Conservation (phyloP, 2,113 vertebrate species). For the Otocyon megalotis region DNA sequence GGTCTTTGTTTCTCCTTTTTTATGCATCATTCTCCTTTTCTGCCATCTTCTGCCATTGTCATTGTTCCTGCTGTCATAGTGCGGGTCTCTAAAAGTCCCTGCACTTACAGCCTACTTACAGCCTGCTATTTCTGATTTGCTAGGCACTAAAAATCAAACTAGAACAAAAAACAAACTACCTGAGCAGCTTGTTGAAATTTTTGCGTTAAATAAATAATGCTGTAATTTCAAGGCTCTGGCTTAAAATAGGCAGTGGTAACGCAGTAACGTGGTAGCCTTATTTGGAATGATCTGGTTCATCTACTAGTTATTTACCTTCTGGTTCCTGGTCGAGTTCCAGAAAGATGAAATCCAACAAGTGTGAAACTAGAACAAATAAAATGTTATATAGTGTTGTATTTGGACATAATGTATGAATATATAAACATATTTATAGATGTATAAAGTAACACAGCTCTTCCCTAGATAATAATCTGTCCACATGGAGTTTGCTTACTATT, state of each 20-base stretch:
- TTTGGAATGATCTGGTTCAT: constrained; percentile 35
- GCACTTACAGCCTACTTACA: background rate
- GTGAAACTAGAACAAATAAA: constrained; percentile 47
- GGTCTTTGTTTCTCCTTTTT: background rate
- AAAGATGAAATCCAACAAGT: constrained; percentile 50
- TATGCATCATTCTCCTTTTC: background rate
- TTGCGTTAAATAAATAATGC: background rate
- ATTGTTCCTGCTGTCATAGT: background rate
- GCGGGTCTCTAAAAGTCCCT: background rate
- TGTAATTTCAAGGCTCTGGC: background rate
- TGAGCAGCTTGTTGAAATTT: background rate
- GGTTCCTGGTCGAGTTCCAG: background rate
- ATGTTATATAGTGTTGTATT: constrained; percentile 24
- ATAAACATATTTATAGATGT: background rate
- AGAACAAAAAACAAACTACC: background rate
- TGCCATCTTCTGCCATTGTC: background rate
- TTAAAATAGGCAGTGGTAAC: background rate
- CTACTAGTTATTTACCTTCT: constrained; percentile 21
- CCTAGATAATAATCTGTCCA: background rate
- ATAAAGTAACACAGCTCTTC: background rate
- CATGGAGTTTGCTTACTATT: background rate
- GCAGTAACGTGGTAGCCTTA: background rate
- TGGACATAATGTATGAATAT: background rate
- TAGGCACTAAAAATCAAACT: constrained; percentile 3
- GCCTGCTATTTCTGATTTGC: background rate